A percentile compares a stretch with the other conserved stretches of the same genome.
Conservation (phyloP, 2,888 invertebrate species). For the Hypena proboscidalis region DNA sequence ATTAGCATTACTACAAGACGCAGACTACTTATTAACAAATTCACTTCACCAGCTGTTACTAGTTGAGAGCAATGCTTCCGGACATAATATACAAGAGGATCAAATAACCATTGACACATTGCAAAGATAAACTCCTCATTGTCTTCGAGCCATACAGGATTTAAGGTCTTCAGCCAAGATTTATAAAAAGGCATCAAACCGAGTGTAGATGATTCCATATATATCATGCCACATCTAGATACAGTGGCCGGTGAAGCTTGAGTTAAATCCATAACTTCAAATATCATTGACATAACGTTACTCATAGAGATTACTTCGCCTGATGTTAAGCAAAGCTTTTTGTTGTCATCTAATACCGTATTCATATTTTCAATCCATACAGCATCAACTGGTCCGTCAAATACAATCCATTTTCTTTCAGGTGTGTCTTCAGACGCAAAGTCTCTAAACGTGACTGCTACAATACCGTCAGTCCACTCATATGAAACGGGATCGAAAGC, state of each 20-base stretch:
- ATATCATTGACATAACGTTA: slow-evolving; percentile 93
- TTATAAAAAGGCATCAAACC: slow-evolving; percentile 93
- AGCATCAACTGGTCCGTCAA: slow-evolving; percentile 96
- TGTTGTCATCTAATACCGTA: slow-evolving; percentile 94
- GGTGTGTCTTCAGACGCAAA: slow-evolving; percentile 90
- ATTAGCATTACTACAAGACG: slow-evolving; percentile 91
- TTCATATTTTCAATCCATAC: slow-evolving; percentile 97
- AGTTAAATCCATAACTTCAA: slow-evolving; percentile 94
- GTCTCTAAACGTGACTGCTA: slow-evolving; percentile 91
- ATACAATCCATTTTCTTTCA: slow-evolving; percentile 95
- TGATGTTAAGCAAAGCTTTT: slow-evolving; percentile 93
- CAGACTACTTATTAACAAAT: slow-evolving; percentile 89
- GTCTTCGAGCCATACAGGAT: slow-evolving; percentile 87
- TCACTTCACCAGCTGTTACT: slow-evolving; percentile 89
- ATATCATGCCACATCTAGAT: slow-evolving; percentile 96
- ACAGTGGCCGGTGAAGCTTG: slow-evolving; percentile 95
- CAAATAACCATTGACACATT: slow-evolving; percentile 91
- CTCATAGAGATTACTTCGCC: slow-evolving; percentile 95
- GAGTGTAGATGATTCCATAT: slow-evolving; percentile 93
- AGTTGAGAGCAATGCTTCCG: slow-evolving; percentile 88
- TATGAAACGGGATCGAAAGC: slow-evolving; percentile 96
- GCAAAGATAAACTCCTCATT: slow-evolving; percentile 85
- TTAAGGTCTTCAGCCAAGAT: slow-evolving; percentile 91
- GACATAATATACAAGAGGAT: slow-evolving; percentile 90
- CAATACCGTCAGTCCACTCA: slow-evolving; percentile 96